Base-by-base conservation (phyloP, 2,797 vertebrate species). In the Crocodylus rhombifer region DNA sequence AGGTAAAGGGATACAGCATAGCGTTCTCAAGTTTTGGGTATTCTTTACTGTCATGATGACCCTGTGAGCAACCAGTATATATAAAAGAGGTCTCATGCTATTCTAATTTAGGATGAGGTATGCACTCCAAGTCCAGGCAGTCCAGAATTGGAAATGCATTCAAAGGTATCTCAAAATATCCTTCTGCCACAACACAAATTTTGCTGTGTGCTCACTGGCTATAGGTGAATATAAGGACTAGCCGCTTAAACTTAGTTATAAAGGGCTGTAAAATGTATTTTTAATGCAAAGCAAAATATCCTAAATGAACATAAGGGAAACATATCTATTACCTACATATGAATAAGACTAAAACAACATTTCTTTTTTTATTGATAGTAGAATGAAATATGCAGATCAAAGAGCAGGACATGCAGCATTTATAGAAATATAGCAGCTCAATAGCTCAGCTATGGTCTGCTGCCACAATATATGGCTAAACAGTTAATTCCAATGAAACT, bases 201-300 rank as follows among this genome's bases (percentile, higher is more conserved):
- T n/a, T 75, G 77, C 69, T 51, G 21, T 73, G 69, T 25, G 36
- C 42, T 30, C 67, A 23, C n/a, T 85, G 42, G 14, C 80, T 61
- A 74, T 61, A 85, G 51, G 30, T 2, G 77, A 51, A 51, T 60
- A 58, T 23, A 77, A 18, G 21, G 71, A 84, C 56, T 65, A 60
- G 56, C 25, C 80, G 33, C 87, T 61, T 80, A 58, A 20, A 14
- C 11, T 84, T 83, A 73, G 30, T 58, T 76, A 75, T 82, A 63
- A 13, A 10, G 5, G 77, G 51, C 1, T 67, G 42, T 26, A 86
- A 89, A 89, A 84, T 80, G 2, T 28, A 88, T 88, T 3, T 92
- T 92, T 92, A 78, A 75, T 73, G 73, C 56, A 71, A 10, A 83
- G 89, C 71, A 82, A 79, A 90, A 88, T 78, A 51, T 42, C 26